Evolutionary conservation across 2,888 invertebrate genomes (phyloP).

Genomic region (Epinotia demarniana): DNA sequence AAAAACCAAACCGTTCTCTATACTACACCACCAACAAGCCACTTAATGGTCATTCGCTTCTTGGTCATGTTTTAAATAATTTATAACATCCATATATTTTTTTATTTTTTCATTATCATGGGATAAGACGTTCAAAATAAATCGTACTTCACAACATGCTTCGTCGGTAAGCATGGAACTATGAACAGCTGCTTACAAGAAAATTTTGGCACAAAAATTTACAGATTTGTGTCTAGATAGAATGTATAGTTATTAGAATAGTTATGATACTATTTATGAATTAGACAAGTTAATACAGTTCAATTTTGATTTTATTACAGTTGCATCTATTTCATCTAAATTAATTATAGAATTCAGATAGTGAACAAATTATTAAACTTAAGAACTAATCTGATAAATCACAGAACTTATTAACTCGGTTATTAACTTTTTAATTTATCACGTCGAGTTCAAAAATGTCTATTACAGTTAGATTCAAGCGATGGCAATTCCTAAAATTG

Average conservation of each 20-base stretch:
- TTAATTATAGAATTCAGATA: not conserved
- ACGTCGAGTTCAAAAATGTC: slow-evolving; percentile 79
- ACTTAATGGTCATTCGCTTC: not conserved
- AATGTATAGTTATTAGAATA: too few relatives aligned
- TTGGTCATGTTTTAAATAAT: not conserved
- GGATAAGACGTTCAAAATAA: not conserved
- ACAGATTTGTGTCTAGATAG: not conserved
- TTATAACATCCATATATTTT: not conserved
- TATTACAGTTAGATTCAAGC: slow-evolving; percentile 76
- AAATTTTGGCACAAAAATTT: not conserved
- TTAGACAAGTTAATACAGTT: not conserved
- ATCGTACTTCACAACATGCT: not conserved
- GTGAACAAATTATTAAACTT: not conserved
- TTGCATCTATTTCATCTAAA: not conserved
- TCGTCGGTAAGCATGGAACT: not conserved
- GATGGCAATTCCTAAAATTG: slow-evolving; percentile 81
- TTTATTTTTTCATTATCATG: not conserved
- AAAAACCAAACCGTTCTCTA: not conserved
- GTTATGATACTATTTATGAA: not conserved
- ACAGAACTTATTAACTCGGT: slow-evolving; percentile 84
- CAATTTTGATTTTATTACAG: not conserved
- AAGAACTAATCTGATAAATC: slow-evolving; percentile 65
- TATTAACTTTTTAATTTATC: slow-evolving; percentile 84
- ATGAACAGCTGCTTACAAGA: not conserved
- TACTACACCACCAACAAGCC: not conserved